Base-by-base conservation (phyloP, 1,140 invertebrate genomes). In the Chrysoperla carnea region DNA sequence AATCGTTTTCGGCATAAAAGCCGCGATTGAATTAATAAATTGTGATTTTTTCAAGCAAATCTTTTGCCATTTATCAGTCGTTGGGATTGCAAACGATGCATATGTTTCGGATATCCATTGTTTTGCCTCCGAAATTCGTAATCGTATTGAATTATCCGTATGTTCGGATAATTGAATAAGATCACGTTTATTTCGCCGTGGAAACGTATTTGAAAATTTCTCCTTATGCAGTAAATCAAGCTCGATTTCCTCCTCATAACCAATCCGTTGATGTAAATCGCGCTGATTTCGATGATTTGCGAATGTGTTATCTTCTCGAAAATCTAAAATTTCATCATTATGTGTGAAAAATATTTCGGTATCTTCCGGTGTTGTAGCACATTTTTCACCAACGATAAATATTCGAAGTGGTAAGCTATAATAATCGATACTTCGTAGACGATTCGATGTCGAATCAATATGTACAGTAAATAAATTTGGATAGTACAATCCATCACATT, bases 391-490 rank as follows among this genome's bases (percentile, higher is more conserved):
- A n/a, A 75, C 73, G 13, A 89, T 76, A 40, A 86, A 65, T 37
- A 89, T 72, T 41, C 84, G 64, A 17, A 89, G 59, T 0, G 84
- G 84, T 36, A 87, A 56, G 48, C 84, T 85, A 52, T 84, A 85
- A 52, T 87, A 89, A 51, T 88, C 82, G 36, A 88, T 76, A 41
- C 81, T 84, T 5, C 75, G 68, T 28, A 84, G 66, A 36, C 78
- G 67, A 50, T 81, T 81, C 33, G 83, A 81, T 17, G 78, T 81
- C 11, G 84, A 87, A 53, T 90, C 85, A 43, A 89, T 76, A 61
- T 86, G 84, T 48, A 87, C 73, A 5, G 83, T 85, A 59, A 89
- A 86, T 12, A 88, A 67, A 49, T 83, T 79, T 0, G 84, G 82
- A 52, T 88, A 87, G 40, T 79, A 76, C 7, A 85, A 67, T 27